Conservation (phyloP, 2,888 invertebrate species). For the Tribolium freemani region DNA sequence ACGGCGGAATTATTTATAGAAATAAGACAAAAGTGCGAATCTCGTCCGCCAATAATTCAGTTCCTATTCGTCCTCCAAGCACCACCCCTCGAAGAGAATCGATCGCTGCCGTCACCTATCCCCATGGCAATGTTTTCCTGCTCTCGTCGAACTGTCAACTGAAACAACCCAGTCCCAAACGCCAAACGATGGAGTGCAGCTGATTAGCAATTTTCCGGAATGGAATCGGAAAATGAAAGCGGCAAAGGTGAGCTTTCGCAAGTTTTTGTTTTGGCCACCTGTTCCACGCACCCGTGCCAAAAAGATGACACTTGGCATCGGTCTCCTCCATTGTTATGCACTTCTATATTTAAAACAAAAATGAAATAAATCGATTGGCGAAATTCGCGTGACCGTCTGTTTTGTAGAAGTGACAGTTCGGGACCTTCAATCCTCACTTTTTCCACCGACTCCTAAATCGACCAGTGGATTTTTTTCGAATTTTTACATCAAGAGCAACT, state of each 20-base stretch:
- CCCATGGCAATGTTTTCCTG: constrained; percentile 55
- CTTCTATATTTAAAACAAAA: constrained; percentile 12
- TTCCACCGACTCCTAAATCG: constrained; percentile 69
- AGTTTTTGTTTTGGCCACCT: constrained; percentile 38
- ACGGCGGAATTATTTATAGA: constrained; percentile 35
- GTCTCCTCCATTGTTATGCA: constrained; percentile 21
- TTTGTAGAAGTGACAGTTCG: constrained; percentile 69
- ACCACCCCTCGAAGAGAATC: not conserved
- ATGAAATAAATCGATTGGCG: not conserved
- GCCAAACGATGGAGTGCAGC: constrained; percentile 35
- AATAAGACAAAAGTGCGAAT: constrained; percentile 33
- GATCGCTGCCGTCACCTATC: constrained; percentile 48
- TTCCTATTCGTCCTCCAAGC: not conserved
- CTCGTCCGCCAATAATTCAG: constrained; percentile 24
- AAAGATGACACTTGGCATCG: constrained; percentile 20
- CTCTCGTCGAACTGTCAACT: constrained; percentile 27
- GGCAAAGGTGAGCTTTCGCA: constrained; percentile 38
- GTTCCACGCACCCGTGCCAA: constrained; percentile 23
- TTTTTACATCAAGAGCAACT: constrained; percentile 77
- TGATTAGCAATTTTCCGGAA: constrained; percentile 28
- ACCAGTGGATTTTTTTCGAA: constrained; percentile 74
- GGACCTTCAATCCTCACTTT: constrained; percentile 77
- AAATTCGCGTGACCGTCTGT: not conserved
- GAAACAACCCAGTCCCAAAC: constrained; percentile 1
- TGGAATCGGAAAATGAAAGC: constrained; percentile 45